These are phyloP conservation scores for Misgurnus anguillicaudatus DNA, from an alignment of 2,113 vertebrate genomes.

Conservation along the genomic window DNA sequence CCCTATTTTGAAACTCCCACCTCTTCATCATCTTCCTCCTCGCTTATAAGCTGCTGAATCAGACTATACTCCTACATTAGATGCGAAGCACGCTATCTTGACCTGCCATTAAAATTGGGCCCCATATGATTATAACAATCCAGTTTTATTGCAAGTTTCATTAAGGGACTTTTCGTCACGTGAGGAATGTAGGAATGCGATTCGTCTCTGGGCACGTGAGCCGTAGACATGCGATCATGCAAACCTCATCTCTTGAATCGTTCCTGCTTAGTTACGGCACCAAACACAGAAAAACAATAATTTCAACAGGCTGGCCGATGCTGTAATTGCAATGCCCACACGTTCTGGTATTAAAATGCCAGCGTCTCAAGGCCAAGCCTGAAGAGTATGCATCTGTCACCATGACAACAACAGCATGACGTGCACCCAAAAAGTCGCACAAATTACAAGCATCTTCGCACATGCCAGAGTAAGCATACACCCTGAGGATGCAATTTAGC, in stretches of 20 bases:
- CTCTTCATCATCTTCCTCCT: background rate
- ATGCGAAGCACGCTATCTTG: conserved; percentile 5
- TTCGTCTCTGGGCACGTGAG: conserved; percentile 42
- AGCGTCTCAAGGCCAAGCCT: conserved; percentile 37
- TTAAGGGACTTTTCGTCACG: conserved; percentile 33
- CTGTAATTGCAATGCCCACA: conserved; percentile 57
- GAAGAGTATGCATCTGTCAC: conserved; percentile 48
- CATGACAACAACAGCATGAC: conserved; percentile 54
- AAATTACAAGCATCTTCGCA: conserved; percentile 38
- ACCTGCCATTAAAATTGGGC: conserved; percentile 5
- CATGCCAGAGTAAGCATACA: background rate
- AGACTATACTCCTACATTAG: conserved; percentile 30
- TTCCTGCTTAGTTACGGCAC: conserved; percentile 68
- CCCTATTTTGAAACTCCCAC: background rate
- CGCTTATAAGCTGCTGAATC: conserved; percentile 30
- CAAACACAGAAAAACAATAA: conserved; percentile 75
- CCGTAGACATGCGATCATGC: conserved; percentile 61
- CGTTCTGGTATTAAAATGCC: conserved; percentile 42
- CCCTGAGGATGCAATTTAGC: conserved; percentile 8
- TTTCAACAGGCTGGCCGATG: conserved; percentile 55
- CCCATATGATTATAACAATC: conserved; percentile 35
- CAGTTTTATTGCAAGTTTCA: conserved; percentile 42
- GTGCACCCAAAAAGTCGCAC: background rate
- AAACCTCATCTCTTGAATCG: conserved; percentile 32
- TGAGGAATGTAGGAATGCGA: conserved; percentile 56